Evolutionary conservation across 2,113 vertebrate genomes (phyloP).

Genomic region (Pollachius pollachius): DNA sequence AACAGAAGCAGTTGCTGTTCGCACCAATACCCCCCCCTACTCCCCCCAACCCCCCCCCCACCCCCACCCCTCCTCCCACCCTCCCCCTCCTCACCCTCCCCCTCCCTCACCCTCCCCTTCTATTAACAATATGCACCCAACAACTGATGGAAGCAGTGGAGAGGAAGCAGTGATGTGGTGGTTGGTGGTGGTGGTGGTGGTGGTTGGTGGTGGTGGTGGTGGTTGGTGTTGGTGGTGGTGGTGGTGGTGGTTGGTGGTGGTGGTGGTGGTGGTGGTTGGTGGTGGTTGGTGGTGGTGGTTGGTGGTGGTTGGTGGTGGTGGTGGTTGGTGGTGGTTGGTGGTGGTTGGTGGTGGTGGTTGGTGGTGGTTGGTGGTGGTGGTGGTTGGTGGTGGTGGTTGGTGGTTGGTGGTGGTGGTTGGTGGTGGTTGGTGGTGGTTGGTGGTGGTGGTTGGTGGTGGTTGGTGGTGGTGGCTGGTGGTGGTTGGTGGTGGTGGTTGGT

Average conservation of each 20-base stretch:
- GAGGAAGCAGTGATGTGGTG: too few species aligned
- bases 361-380: too few species aligned
- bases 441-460: too few species aligned
- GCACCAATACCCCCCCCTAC: constrained; percentile 14
- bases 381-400: constrained; percentile 27
- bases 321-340: too few species aligned
- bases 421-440: constrained; percentile 37
- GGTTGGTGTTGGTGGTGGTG: constrained; percentile 37
- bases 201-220: constrained; percentile 13
- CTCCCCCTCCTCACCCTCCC: constrained; percentile 22
- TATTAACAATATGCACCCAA: constrained; percentile 23
- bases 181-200: constrained; percentile 27
- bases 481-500: too few species aligned
- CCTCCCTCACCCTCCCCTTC: constrained; percentile 15
- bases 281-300: too few species aligned
- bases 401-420: constrained; percentile 14
- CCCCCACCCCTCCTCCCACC: neutral
- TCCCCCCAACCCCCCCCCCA: constrained; percentile 31
- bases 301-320: too few species aligned
- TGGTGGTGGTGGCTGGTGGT: too few species aligned
- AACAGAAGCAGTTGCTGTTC: constrained; percentile 28
- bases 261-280: too few species aligned
- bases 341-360: too few species aligned
- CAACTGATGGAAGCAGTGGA: constrained; percentile 31
- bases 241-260: constrained; percentile 33